A percentile compares a stretch with the other conserved stretches of the same genome.
phyloP scores from a whole-genome alignment of 2,888 invertebrate genomes.

The Diplolepis rosae region DNA sequence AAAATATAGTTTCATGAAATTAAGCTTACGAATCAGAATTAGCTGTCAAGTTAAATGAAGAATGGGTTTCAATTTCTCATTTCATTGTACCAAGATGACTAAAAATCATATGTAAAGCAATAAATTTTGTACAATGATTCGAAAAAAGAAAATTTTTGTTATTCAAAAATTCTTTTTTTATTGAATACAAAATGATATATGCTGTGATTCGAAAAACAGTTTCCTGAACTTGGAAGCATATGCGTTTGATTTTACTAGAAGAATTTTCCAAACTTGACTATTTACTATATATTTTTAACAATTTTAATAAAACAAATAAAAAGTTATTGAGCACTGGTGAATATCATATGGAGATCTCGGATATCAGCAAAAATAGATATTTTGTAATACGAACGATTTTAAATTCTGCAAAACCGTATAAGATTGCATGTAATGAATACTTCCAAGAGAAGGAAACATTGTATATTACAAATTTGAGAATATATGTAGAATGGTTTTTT shows the following conservation, averaged over 20 bases:
- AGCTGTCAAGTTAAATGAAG: not conserved
- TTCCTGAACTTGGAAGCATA: not conserved
- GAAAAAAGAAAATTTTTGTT: not conserved
- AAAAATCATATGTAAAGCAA: not conserved
- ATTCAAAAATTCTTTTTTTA: not conserved
- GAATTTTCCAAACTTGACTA: not conserved
- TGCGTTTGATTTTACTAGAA: not conserved
- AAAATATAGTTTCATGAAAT: not conserved
- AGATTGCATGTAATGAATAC: too few species aligned
- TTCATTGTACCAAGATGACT: not conserved
- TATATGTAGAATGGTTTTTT: not conserved
- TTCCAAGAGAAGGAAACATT: not conserved
- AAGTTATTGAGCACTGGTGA: not conserved
- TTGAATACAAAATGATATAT: constrained; percentile 18
- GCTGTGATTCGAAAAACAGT: not conserved
- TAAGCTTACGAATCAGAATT: not conserved
- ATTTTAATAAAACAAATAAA: not conserved
- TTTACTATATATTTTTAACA: not conserved
- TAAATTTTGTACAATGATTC: not conserved
- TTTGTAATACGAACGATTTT: not conserved
- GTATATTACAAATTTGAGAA: not conserved
- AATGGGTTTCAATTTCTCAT: not conserved
- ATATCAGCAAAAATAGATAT: too few species aligned
- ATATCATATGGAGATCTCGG: too few species aligned
- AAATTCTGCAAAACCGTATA: not conserved